Evolutionary conservation across 1,140 invertebrate species (phyloP), one percentile per base, ranked within the genome.

Genomic region (Xylocopa sonorina): DNA sequence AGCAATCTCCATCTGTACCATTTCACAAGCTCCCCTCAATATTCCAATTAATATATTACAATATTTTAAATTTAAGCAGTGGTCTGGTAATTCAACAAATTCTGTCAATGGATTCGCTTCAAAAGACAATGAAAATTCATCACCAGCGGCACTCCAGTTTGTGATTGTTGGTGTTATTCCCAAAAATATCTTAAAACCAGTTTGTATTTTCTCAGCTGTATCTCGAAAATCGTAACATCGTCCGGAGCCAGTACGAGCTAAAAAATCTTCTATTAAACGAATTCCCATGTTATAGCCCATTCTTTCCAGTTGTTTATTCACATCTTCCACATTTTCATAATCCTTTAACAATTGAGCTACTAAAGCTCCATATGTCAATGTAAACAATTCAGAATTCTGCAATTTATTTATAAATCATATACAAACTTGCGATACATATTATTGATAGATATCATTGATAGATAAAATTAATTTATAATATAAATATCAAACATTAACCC

Each of bases 241-340:
- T 0, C 96, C 96, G 24, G 96, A 96, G 80, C 96, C 96, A 7
- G 98, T 99, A 87, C 98, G 95, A 0, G 99, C 98, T 24, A 99
- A 93, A 89, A 99, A 99, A 90, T 99, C 99, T 94, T 99, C 99
- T 83, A 99, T 99, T 14, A 99, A 93, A 51, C 99, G 94, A 60
- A 99, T 96, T 43, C 99, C 99, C 95, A 99, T 99, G 89, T 99
- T 99, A 89, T 99, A 99, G 32, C 98, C 98, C 92, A 99, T 97
- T 89, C 97, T 93, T 87, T 99, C 98, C 48, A 99, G 92, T 89
- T 98, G 97, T 90, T 98, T 98, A 89, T 98, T 98, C 0, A 98
- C 97, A 94, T 99, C 99, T 63, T 99, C 99, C 32, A 97, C 95
- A 93, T 98, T 99, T 91, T 99, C 99, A 89, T 98, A 98, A 93